Evolutionary conservation across 2,113 vertebrate genomes (phyloP).

Genomic region (Bucco capensis): DNA sequence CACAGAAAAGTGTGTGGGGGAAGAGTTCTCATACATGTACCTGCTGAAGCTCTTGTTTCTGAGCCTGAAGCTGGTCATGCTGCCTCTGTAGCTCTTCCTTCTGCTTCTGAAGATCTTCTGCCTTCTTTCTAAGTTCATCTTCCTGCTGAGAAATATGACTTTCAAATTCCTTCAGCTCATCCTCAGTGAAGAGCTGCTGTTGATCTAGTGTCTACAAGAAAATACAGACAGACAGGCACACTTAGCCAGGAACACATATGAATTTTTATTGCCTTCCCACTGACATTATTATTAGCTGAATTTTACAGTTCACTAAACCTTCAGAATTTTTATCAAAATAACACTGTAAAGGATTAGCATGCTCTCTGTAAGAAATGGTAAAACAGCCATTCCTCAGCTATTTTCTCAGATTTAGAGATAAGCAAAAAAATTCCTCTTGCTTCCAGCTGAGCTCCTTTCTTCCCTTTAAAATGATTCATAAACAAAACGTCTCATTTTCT

Average conservation of each 20-base stretch:
- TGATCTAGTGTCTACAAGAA: conserved; percentile 87
- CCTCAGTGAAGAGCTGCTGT: conserved; percentile 90
- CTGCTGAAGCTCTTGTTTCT: conserved; percentile 90
- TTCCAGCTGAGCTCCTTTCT: background rate
- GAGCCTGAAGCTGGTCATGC: conserved; percentile 89
- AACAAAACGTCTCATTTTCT: background rate
- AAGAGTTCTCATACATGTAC: conserved; percentile 48
- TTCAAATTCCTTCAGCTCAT: conserved; percentile 92
- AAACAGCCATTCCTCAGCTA: background rate
- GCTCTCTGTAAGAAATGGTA: background rate
- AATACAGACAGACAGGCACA: background rate
- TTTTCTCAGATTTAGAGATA: background rate
- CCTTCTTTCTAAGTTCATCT: conserved; percentile 82
- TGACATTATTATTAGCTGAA: background rate
- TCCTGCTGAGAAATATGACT: conserved; percentile 86
- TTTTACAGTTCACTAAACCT: background rate
- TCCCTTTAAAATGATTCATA: background rate
- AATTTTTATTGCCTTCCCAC: background rate
- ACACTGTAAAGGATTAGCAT: background rate
- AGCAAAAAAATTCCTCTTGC: background rate
- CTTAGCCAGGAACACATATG: background rate
- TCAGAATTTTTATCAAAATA: background rate
- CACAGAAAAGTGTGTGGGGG: background rate
- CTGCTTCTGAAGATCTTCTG: conserved; percentile 86
- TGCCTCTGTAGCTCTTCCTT: conserved; percentile 88